A percentile compares a stretch with the other conserved stretches of the same genome.
These are phyloP conservation scores for Mus caroli DNA, from an alignment of 2,797 vertebrate genomes.

Conservation along the genomic window DNA sequence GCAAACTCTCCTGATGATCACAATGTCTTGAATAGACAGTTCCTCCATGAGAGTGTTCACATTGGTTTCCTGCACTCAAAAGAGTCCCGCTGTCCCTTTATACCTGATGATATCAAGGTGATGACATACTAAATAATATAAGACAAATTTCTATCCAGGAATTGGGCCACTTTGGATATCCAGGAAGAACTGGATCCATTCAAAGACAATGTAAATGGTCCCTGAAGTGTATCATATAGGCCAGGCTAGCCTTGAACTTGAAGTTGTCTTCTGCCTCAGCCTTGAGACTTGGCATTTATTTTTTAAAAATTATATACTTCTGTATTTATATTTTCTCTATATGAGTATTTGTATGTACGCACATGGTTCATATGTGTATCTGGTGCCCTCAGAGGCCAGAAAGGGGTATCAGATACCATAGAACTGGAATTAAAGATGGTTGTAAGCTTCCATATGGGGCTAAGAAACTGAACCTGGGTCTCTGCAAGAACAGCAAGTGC, in stretches of 20 bases:
- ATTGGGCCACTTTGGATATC: background rate
- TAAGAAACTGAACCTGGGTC: background rate
- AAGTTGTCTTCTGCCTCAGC: background rate
- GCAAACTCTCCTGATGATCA: constrained; percentile 4
- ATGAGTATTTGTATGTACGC: background rate
- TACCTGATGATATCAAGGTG: background rate
- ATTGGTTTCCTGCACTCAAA: background rate
- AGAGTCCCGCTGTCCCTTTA: background rate
- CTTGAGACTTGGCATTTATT: background rate
- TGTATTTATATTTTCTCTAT: background rate
- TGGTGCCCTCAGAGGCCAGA: background rate
- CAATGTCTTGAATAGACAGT: background rate
- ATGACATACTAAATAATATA: background rate
- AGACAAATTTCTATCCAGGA: background rate
- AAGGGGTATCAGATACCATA: background rate
- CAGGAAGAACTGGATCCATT: background rate
- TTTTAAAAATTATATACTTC: background rate
- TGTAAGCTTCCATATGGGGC: background rate
- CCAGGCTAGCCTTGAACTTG: background rate
- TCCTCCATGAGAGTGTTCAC: background rate
- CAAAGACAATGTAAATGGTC: background rate
- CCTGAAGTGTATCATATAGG: background rate
- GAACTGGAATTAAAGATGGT: background rate
- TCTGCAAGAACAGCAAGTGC: background rate
- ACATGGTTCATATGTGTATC: too few relatives aligned